These are phyloP conservation scores for Myotis davidii DNA, from an alignment of 2,113 vertebrate genomes.

Conservation along the genomic window DNA sequence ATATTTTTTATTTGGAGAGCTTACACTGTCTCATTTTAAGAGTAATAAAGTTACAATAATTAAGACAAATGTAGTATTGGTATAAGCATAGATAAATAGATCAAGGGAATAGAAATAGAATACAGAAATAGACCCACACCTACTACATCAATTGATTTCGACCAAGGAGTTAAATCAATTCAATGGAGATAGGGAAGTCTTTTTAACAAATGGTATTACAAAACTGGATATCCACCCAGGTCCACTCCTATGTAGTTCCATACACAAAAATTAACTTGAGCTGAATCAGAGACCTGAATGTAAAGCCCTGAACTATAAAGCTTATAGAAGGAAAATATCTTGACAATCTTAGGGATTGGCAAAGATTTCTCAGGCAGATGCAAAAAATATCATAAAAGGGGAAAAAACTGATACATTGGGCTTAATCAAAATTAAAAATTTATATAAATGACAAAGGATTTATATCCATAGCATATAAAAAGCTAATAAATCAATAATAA, in stretches of 20 bases:
- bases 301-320: background rate
- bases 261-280: background rate
- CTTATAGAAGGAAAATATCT: background rate
- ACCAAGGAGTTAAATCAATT: background rate
- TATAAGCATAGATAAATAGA: background rate
- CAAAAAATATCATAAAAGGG: slow-evolving; percentile 30
- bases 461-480: background rate
- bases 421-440: slow-evolving; percentile 16
- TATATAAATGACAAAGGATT: background rate
- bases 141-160: background rate
- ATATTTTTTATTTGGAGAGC: slow-evolving; percentile 9
- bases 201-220: background rate
- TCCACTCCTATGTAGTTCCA: background rate
- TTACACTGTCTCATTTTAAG: background rate
- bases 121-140: background rate
- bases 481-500: background rate
- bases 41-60: background rate
- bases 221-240: background rate
- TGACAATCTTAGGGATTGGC: background rate
- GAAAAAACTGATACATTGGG: background rate
- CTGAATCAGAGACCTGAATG: background rate
- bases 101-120: background rate
- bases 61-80: background rate
- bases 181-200: background rate
- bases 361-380: slow-evolving; percentile 43